Evolutionary conservation across 2,797 vertebrate species (phyloP), one percentile per base, ranked within the genome.

Genomic region (Gadopsis bispinosus): DNA sequence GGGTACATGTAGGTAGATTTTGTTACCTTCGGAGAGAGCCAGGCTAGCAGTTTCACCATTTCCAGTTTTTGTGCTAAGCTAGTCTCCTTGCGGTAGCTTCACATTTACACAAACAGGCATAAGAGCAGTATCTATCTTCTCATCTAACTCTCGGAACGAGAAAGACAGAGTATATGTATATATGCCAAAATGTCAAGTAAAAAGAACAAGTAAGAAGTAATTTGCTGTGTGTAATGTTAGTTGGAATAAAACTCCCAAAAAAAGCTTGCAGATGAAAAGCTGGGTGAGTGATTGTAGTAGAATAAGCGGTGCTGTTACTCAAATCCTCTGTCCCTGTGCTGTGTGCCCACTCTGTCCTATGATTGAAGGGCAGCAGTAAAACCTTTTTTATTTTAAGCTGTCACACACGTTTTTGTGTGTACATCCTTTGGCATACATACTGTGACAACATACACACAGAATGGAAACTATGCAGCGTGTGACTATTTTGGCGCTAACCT

Each of bases 231-330:
- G 5, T 50, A 37, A 63, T 39, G 68, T 79, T 84, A 80, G 70
- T 45, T 17, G 17, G 20, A 50, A 31, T 33, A 14, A 56, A 51
- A 55, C 19, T 62, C 60, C 35, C 1, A 48, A 68, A 79, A 72
- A 58, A 26, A 19, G 12, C 43, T 76, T 66, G 59, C 73, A 75
- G 79, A 77, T 85, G 89, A 83, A 45, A 66, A 86, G 84, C 76
- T 58, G 78, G 71, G 66, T 85, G 80, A 77, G 56, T 50, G 59
- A 83, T 48, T 53, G 31, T 19, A 79, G 31, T 19, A 79, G n/a
- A 77, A 64, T 50, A 78, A 81, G 66, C 39, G 65, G 37, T 79
- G 62, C 9, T 65, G n/a, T 66, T 26, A 56, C 43, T 71, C 11
- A 55, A 35, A 53, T 22, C n/a, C 20, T 51, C 55, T 43, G 7